Conservation (phyloP, 2,113 vertebrate species). For the Myxocyprinus asiaticus region DNA sequence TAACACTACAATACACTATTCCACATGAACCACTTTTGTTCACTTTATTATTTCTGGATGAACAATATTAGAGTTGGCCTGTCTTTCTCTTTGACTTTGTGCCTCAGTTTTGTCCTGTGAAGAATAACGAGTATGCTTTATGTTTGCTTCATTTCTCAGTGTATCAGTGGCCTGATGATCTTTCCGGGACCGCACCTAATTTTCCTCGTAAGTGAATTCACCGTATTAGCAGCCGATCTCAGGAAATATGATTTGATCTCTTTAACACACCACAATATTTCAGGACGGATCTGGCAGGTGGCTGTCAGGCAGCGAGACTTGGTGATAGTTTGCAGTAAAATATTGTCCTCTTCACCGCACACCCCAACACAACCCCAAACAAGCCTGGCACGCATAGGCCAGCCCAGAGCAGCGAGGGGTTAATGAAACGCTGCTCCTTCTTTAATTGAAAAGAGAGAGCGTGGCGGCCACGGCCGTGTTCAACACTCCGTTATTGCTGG, state of each 20-base stretch:
- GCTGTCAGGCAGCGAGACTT: constrained; percentile 67
- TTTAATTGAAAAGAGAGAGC: constrained; percentile 87
- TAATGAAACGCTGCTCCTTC: constrained; percentile 85
- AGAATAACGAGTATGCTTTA: not conserved
- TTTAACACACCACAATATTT: constrained; percentile 72
- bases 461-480: not conserved
- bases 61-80: not conserved
- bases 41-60: too few species aligned
- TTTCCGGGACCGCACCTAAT: constrained; percentile 29
- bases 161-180: constrained; percentile 20
- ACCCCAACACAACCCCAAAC: constrained; percentile 57
- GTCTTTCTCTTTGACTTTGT: constrained; percentile 20
- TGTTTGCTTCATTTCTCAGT: not conserved
- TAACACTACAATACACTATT: too few species aligned
- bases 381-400: constrained; percentile 68
- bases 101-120: constrained; percentile 14
- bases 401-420: constrained; percentile 66
- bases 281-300: constrained; percentile 59
- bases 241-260: constrained; percentile 60
- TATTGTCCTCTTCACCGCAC: constrained; percentile 69
- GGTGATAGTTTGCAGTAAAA: constrained; percentile 70
- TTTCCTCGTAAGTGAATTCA: constrained; percentile 49
- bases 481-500: constrained; percentile 70
- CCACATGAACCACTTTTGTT: too few species aligned
- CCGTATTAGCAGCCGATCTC: constrained; percentile 40